These are phyloP conservation scores for Ophiodon elongatus DNA, from an alignment of 2,113 vertebrate genomes.

Conservation along the genomic window DNA sequence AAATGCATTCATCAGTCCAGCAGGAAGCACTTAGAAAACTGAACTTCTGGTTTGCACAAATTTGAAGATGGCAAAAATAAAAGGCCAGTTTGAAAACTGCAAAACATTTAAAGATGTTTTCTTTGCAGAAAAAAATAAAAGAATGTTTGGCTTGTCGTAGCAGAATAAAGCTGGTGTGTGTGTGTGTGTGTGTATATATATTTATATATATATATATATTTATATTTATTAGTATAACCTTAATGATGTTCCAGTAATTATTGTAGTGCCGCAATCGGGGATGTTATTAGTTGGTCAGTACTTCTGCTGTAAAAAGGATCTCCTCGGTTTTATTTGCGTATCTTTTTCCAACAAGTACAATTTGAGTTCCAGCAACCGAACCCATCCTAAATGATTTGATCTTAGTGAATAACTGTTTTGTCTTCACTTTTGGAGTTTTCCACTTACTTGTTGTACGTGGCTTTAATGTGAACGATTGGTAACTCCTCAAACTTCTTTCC, in stretches of 20 bases:
- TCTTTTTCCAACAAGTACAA: background rate
- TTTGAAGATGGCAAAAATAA: background rate
- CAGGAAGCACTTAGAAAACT: background rate
- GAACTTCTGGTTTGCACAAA: background rate
- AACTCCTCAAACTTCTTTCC: conserved; percentile 92
- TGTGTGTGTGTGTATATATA: no score
- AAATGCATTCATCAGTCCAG: background rate
- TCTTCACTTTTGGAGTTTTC: background rate
- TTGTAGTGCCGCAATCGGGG: no score
- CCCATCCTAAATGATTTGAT: background rate
- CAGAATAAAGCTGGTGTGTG: no score
- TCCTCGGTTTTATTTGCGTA: background rate
- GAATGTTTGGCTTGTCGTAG: background rate
- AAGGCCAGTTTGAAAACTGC: background rate
- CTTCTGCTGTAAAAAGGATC: background rate
- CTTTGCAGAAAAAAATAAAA: background rate
- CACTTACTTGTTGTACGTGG: conserved; percentile 97
- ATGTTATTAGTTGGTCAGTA: background rate
- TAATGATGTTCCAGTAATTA: background rate
- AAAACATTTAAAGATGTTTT: background rate
- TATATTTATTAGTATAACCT: no score
- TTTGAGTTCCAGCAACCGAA: background rate
- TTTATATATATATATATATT: no score
- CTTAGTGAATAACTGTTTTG: background rate
- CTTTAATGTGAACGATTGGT: conserved; percentile 92